Evolutionary conservation across 2,888 invertebrate genomes (phyloP), one percentile per base, ranked within the genome.

Genomic region (Plagodis dolabraria): DNA sequence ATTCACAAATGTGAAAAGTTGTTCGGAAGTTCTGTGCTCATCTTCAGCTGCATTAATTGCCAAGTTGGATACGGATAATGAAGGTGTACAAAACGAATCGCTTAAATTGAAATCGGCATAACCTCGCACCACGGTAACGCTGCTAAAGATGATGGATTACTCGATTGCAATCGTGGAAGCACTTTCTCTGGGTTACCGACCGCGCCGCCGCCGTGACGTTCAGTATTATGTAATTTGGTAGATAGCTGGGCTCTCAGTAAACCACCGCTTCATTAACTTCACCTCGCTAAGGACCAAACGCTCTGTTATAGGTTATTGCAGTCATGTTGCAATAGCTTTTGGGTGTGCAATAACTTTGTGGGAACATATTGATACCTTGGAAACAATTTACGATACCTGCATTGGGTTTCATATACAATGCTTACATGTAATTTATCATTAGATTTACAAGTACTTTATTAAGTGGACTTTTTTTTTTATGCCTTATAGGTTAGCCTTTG

Each of bases 161-260:
- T 79, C 76, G 76, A 86, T 78, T 81, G 84, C 80, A 72, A 66
- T 77, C 75, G 77, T 69, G 64, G 75, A 74, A 72, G 67, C 75
- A 88, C 90, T 91, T 89, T 91, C 91, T 86, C 89, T 79, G 69
- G 64, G 60, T 61, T 62, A 71, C 65, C 67, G 68, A 67, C 65
- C 70, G 70, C 63, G 69, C 70, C 22, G 69, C 70, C 22, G 22
- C 22, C 49, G 62, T 63, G 53, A 65, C 64, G 63, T 61, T 65
- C 65, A 65, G 53, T 58, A 64, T 81, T 80, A 77, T 69, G 75
- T 73, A 81, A 80, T 70, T 72, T 69, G 69, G 60, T 66, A 67
- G 60, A 56, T 73, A 70, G 64, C 67, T 50, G 56, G 57, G 65
- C 63, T 67, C 69, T 77, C 71, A 71, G 75, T 75, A 74, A 72